Conservation (phyloP, 2,113 vertebrate species). For the Pedionomus torquatus region DNA sequence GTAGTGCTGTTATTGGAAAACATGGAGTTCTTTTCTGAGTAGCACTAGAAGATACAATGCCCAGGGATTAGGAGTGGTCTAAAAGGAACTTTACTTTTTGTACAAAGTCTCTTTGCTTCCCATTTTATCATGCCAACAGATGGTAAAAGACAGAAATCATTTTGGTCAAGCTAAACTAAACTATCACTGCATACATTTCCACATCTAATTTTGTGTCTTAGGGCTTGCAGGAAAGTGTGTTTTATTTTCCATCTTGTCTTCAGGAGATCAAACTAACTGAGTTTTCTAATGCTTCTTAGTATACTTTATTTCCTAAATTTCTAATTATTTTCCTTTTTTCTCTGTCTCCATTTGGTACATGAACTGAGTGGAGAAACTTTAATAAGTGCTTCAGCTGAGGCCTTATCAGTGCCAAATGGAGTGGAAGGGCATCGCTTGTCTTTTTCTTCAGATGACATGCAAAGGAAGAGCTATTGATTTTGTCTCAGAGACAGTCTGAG, state of each 20-base stretch:
- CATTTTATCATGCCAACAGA: background rate
- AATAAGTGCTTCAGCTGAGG: background rate
- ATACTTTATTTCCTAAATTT: background rate
- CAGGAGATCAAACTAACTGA: background rate
- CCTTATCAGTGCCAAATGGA: background rate
- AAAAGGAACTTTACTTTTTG: background rate
- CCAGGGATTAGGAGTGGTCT: background rate
- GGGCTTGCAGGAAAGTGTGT: background rate
- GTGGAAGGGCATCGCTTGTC: background rate
- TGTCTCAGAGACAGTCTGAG: background rate
- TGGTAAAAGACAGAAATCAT: background rate
- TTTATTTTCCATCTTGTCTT: background rate
- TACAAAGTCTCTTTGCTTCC: background rate
- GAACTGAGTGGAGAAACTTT: background rate
- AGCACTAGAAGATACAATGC: background rate
- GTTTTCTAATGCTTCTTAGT: background rate
- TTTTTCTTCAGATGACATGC: background rate
- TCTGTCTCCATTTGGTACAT: background rate
- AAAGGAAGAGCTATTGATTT: conserved; percentile 12
- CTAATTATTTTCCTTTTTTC: background rate
- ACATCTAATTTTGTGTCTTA: background rate
- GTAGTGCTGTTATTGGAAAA: background rate
- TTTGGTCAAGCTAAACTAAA: background rate
- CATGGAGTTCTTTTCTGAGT: background rate
- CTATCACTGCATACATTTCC: background rate